Evolutionary conservation across 2,797 vertebrate species (phyloP).

Genomic region (Arnoldichthys spilopterus): DNA sequence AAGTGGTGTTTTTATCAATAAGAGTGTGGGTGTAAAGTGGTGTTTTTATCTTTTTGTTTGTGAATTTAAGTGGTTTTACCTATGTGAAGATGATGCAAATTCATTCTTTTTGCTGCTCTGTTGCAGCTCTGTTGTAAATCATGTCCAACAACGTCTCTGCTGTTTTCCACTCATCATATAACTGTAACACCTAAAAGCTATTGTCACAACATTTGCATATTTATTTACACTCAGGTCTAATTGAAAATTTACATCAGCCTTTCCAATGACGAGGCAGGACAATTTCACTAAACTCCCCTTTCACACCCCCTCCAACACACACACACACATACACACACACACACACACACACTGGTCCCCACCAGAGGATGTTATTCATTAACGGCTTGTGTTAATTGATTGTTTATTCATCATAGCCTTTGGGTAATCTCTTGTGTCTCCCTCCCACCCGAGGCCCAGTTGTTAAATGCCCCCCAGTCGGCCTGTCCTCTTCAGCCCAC

Average conservation of each 20-base stretch:
- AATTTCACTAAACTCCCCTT: slow-evolving; percentile 3
- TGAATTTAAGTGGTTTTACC: no score
- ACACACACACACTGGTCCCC: slow-evolving; percentile 24
- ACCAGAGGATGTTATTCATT: slow-evolving; percentile 66
- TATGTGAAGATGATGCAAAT: no score
- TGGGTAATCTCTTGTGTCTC: slow-evolving; percentile 60
- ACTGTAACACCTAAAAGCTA: slow-evolving; percentile 21
- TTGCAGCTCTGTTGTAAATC: slow-evolving; percentile 25
- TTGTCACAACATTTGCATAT: slow-evolving; percentile 48
- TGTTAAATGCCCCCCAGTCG: slow-evolving; percentile 10
- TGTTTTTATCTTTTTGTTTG: no score
- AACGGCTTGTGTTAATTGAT: slow-evolving; percentile 69
- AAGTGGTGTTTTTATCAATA: no score
- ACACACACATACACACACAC: slow-evolving; percentile 30
- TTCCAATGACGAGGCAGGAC: not conserved
- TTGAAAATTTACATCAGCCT: slow-evolving; percentile 37
- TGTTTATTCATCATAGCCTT: slow-evolving; percentile 66
- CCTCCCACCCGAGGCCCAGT: not conserved
- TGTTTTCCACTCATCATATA: slow-evolving; percentile 19
- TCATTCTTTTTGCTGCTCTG: no score
- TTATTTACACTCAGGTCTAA: slow-evolving; percentile 49
- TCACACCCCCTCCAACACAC: not conserved
- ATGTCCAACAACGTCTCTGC: not conserved
- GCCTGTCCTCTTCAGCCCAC: not conserved
- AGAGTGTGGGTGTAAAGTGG: no score